Base-by-base conservation (phyloP, 2,797 vertebrate genomes). In the Ctenochaetus hawaiiensis region DNA sequence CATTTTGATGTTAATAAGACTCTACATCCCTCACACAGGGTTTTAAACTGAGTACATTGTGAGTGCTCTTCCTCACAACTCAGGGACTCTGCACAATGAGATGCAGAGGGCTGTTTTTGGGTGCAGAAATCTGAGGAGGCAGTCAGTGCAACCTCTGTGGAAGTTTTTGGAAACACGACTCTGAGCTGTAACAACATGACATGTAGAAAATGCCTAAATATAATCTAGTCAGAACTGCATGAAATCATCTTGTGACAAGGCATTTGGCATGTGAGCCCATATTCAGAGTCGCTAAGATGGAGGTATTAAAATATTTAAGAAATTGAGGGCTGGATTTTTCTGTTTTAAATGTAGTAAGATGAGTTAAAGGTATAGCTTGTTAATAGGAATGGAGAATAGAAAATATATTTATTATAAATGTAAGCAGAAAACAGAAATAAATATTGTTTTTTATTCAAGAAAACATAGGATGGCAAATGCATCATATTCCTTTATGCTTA, bases 1-100 rank as follows among this genome's bases (percentile, higher is more conserved):
- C 30, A 67, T 87, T 86, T 81, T 83, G 82, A 91, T 85, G 80
- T 64, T 83, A 86, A 89, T 85, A 78, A 88, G 80, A 85, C 62
- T 63, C 72, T 72, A 81, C 85, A 72, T 70, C 67, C 49, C 59
- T 84, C 85, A 71, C 49, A 57, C 6, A 0, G 83, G 75, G 75
- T 80, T 87, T 87, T 73, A 68, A 88, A 85, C n/a, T 20, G 66
- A 86, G 67, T 78, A 71, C 54, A 63, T 56, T 87, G 60, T 53
- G 69, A 76, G 61, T 34, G 48, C 68, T 78, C 64, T 56, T 68
- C 51, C 61, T 82, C 71, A 56, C 58, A 77, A 83, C 58, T 76
- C 39, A 20, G 52, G 57, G 70, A 30, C 52, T 68, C n/a, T 61
- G 71, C 72, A 68, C 66, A 65, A 45, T 20, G 1, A 16, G 41